Evolutionary conservation across 2,888 invertebrate genomes (phyloP), one percentile per base, ranked within the genome.

Genomic region (Caenorhabditis macrosperma): DNA sequence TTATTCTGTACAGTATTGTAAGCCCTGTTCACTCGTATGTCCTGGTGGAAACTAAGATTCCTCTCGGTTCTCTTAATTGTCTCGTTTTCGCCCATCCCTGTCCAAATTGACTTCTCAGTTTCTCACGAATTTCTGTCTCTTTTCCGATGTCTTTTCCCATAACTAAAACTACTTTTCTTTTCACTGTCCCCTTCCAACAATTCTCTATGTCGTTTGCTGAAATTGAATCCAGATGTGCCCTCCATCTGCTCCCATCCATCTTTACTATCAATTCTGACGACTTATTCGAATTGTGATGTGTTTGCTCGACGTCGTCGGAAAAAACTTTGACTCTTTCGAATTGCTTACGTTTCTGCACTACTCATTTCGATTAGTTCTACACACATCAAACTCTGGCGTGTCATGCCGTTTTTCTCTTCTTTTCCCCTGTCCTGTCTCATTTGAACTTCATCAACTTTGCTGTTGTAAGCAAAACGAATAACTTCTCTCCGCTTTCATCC

Each of bases 321-420:
- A 17, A 46, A 28, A 35, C 28, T 66, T 26, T 46, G 22, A 12
- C n/a, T 22, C 28, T 22, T 35, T n/a, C 28, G 20, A 48, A 48
- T 57, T 3, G 24, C 38, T 20, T 17, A 33, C 15, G 48, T 30
- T 59, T 24, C 12, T 28, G n/a, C 26, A 17, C 41, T 22, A 50
- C 35, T 64, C 26, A 33, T 55, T 24, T 38, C 55, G 61, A 64
- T 59, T 74, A 74, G 61, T 55, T 64, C 50, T 61, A 33, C 57
- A 64, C 74, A 74, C 74, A 74, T 74, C 74, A 74, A 63, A 59
- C 64, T 74, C 26, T 64, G 64, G 57, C 74, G 57, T 74, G 64
- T 64, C 74, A 74, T 59, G 64, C 74, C 74, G 41, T 41, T 48
- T 33, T 55, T 48, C 57, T 55, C 52, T 66, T 64, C 24, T 55